phyloP scores from a whole-genome alignment of 2,113 vertebrate genomes.

The Isurus oxyrinchus region DNA sequence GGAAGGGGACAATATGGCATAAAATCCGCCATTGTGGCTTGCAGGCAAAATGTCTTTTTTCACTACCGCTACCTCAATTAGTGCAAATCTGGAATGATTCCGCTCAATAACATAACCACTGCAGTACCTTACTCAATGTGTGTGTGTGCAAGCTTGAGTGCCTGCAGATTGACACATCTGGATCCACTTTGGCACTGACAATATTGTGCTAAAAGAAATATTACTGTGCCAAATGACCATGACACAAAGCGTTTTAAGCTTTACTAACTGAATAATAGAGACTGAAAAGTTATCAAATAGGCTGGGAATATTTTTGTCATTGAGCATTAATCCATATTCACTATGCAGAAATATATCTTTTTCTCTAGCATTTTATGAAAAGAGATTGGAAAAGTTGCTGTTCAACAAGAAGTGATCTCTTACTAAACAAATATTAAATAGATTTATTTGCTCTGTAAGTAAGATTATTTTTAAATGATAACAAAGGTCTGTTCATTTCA shows the following conservation, averaged over 20 bases:
- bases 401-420: not conserved
- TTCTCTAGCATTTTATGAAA: not conserved
- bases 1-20: no score
- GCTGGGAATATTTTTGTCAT: not conserved
- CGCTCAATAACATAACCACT: not conserved
- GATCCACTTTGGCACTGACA: not conserved
- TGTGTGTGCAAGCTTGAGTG: not conserved
- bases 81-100: no score
- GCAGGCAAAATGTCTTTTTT: no score
- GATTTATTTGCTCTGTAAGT: constrained; percentile 4
- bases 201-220: not conserved
- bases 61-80: no score
- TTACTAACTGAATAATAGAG: not conserved
- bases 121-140: not conserved
- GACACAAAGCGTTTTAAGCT: not conserved
- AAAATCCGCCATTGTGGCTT: no score
- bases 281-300: not conserved
- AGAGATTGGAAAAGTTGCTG: not conserved
- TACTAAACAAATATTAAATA: not conserved
- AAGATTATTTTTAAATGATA: not conserved
- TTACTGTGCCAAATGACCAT: not conserved
- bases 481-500: not conserved
- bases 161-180: not conserved
- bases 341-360: not conserved
- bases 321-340: not conserved